A percentile compares a stretch with the other conserved stretches of the same genome.
These are phyloP conservation scores for Brachystomella parvula DNA, from an alignment of 1,140 invertebrate genomes.

Conservation along the genomic window DNA sequence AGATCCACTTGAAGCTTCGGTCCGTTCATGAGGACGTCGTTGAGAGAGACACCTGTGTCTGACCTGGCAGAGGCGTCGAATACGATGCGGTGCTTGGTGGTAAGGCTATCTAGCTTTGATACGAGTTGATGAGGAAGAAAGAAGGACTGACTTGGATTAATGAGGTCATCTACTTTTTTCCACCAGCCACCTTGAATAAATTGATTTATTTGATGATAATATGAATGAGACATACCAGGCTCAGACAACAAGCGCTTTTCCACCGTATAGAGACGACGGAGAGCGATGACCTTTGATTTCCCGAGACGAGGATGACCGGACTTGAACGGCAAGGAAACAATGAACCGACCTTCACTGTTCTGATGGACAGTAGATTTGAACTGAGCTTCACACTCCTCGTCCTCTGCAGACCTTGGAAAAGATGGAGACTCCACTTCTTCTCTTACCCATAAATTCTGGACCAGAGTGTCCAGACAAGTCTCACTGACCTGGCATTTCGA, in stretches of 20 bases:
- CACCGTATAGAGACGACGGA: background rate
- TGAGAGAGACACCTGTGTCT: constrained; percentile 40
- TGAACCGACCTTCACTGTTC: background rate
- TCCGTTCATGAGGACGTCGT: constrained; percentile 41
- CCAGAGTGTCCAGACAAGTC: background rate
- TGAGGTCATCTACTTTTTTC: constrained; percentile 12
- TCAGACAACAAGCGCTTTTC: constrained; percentile 1
- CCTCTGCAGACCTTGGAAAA: background rate
- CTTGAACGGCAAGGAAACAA: background rate
- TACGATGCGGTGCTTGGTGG: constrained; percentile 41
- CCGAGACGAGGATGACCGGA: background rate
- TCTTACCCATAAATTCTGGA: constrained; percentile 9
- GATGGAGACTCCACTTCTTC: background rate
- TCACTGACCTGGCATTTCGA: background rate
- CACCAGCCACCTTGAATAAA: constrained; percentile 43
- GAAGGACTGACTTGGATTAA: background rate
- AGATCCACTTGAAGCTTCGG: constrained; percentile 42
- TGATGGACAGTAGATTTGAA: background rate
- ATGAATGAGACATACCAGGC: constrained; percentile 10
- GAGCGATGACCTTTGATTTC: background rate
- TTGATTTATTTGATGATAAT: constrained; percentile 40
- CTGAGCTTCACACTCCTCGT: background rate
- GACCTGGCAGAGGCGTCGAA: constrained; percentile 43
- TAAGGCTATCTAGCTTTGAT: constrained; percentile 31
- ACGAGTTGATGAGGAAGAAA: constrained; percentile 43